Conservation (phyloP, 37 sponge, comb jelly and placozoan genomes). For the Ianthella basta region DNA sequence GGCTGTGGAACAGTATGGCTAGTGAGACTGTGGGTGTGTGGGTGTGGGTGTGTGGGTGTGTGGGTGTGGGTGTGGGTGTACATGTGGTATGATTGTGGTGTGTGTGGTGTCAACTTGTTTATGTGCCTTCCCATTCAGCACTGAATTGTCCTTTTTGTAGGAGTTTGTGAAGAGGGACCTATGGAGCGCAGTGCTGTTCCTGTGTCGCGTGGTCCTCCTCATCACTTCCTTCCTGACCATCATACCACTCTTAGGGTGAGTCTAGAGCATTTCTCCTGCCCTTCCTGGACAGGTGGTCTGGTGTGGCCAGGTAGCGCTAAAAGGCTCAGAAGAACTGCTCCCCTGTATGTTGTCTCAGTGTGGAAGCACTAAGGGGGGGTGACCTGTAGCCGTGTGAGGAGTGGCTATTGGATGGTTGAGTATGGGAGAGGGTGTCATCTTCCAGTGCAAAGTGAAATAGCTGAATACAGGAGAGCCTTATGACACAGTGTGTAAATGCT, state of each 20-base stretch:
- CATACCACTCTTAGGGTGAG: conserved; percentile 28
- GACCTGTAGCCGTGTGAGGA: too few relatives aligned
- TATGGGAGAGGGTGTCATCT: too few relatives aligned
- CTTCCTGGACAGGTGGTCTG: too few relatives aligned
- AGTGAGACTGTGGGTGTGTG: neutral
- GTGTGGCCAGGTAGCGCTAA: too few relatives aligned
- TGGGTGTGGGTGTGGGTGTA: neutral
- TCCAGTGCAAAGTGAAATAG: too few relatives aligned
- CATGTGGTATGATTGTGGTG: neutral
- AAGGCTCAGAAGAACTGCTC: too few relatives aligned
- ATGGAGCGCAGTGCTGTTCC: neutral
- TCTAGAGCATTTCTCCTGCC: neutral
- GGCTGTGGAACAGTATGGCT: too few relatives aligned
- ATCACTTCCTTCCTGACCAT: neutral
- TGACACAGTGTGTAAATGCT: too few relatives aligned
- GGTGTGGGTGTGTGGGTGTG: conserved; percentile 27
- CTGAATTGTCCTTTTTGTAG: neutral
- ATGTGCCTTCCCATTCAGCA: neutral
- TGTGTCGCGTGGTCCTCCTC: neutral
- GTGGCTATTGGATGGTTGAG: too few relatives aligned
- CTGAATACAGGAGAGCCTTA: too few relatives aligned
- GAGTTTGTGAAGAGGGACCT: neutral
- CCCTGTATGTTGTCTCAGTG: too few relatives aligned
- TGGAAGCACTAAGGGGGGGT: too few relatives aligned
- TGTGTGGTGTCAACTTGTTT: neutral